Evolutionary conservation across 2,888 invertebrate species (phyloP).

Genomic region (Linnaemya tessellans): DNA sequence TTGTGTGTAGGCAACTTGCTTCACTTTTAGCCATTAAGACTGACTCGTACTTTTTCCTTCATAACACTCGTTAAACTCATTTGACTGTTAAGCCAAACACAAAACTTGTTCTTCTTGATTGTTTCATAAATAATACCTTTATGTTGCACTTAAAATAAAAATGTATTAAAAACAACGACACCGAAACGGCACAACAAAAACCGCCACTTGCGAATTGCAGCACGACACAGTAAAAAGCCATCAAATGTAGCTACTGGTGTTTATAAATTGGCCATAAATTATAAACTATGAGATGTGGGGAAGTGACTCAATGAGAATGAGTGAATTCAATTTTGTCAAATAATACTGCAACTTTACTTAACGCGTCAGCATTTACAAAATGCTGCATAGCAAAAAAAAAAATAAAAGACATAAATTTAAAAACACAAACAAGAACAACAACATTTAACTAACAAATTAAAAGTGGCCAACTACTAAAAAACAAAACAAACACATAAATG

Average conservation of each 20-base stretch:
- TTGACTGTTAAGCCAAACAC: background rate
- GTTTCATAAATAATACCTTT: slow-evolving; percentile 73
- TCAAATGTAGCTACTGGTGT: slow-evolving; percentile 68
- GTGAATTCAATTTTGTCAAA: slow-evolving; percentile 63
- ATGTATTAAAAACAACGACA: slow-evolving; percentile 39
- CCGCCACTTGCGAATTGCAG: slow-evolving; percentile 2
- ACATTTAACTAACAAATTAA: slow-evolving; percentile 2
- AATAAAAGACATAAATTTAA: too few species aligned
- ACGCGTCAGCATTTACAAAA: slow-evolving; percentile 20
- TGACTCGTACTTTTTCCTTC: slow-evolving; percentile 4
- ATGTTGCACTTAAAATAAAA: slow-evolving; percentile 61
- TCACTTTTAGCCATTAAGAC: background rate
- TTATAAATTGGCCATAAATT: slow-evolving; percentile 71
- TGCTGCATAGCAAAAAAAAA: too few species aligned
- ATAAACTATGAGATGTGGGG: slow-evolving; percentile 70
- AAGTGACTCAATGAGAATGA: slow-evolving; percentile 28
- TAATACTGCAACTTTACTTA: slow-evolving; percentile 47
- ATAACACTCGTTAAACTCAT: background rate
- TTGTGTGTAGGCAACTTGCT: too few species aligned
- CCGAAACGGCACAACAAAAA: slow-evolving; percentile 25
- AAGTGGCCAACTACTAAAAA: background rate
- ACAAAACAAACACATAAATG: background rate
- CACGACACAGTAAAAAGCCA: slow-evolving; percentile 42
- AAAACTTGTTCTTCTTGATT: slow-evolving; percentile 71
- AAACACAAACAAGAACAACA: slow-evolving; percentile 8